Percentiles rank a stretch among this genome's conserved stretches.
Conservation (phyloP, 2,113 vertebrate species). For the Loxodonta africana region DNA sequence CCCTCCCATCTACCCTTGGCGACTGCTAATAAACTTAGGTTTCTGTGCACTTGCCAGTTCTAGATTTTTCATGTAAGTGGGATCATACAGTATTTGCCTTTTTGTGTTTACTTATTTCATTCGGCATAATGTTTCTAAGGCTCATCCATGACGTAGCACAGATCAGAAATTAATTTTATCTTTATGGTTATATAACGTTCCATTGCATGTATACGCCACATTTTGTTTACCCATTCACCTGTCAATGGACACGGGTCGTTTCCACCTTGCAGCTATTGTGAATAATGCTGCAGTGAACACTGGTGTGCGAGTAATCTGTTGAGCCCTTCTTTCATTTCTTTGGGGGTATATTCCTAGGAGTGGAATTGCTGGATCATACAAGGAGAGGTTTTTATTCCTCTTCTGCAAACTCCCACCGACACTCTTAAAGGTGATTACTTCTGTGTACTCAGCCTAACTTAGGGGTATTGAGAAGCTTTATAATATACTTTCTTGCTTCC, state of each 20-base stretch:
- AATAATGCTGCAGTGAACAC: too few species aligned
- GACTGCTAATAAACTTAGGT: background rate
- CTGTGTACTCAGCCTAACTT: background rate
- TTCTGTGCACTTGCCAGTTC: background rate
- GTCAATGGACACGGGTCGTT: too few species aligned
- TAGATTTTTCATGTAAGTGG: background rate
- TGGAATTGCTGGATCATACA: background rate
- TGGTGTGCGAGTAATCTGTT: too few species aligned
- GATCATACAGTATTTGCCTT: background rate
- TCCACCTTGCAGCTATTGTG: too few species aligned
- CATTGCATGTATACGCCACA: background rate
- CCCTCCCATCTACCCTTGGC: background rate
- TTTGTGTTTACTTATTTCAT: background rate
- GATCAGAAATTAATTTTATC: background rate
- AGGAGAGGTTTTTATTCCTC: background rate
- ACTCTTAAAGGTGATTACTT: background rate
- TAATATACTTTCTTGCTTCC: background rate
- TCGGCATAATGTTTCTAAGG: background rate
- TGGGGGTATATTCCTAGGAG: too few species aligned
- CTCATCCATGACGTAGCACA: background rate
- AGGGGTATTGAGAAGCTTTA: background rate
- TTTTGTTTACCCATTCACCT: too few species aligned
- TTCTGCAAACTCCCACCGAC: background rate
- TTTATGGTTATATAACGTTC: background rate
- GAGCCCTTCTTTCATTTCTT: too few species aligned